Base-by-base conservation (phyloP, 2,797 vertebrate species). In the Naso thynnoides region DNA sequence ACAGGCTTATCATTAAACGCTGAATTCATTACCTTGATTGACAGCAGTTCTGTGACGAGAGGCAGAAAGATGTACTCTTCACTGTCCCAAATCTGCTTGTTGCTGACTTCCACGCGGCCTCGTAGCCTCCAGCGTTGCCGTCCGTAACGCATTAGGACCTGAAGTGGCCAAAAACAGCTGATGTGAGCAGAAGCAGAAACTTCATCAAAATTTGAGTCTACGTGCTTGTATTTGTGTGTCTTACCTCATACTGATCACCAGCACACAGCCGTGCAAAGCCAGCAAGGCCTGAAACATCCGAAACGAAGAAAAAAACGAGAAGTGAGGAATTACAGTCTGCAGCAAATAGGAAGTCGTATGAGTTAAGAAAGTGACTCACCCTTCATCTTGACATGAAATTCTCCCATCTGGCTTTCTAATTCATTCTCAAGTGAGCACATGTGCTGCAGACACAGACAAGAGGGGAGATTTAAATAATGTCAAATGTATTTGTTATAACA, bases 301-400 rank as follows among this genome's bases (percentile, higher is more conserved):
- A 70, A 52, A 70, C 3, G 11, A 33, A 41, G 58, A 61, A 42
- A 47, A 83, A 72, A 59, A 78, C n/a, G 44, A 89, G 87, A 89
- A 85, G 16, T 56, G 33, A 60, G 47, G 53, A 29, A 19, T 29
- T 1, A 54, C 26, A 21, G 45, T 79, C 36, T 8, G 31, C 26
- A 59, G 54, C 5, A 56, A 77, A 70, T 27, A 44, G 68, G 60
- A 87, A 83, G 72, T 87, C 33, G 31, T 45, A 8, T 42, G 53
- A 64, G 16, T 4, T 49, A 21, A 61, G 23, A 66, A 73, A 70
- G 48, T 85, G 67, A 90, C 53, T 90, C 93, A 99, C 98, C 98
- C 95, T 99, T 99, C 98, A 99, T 99, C 88, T 97, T 97, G 61
- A 99, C 73, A 5, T 99, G 98, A 93, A 99, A 99, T 83, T 99